Percentiles rank a stretch among this genome's conserved stretches.
Evolutionary conservation across 1,140 invertebrate genomes (phyloP).

Genomic region (Leptinotarsa texana): DNA sequence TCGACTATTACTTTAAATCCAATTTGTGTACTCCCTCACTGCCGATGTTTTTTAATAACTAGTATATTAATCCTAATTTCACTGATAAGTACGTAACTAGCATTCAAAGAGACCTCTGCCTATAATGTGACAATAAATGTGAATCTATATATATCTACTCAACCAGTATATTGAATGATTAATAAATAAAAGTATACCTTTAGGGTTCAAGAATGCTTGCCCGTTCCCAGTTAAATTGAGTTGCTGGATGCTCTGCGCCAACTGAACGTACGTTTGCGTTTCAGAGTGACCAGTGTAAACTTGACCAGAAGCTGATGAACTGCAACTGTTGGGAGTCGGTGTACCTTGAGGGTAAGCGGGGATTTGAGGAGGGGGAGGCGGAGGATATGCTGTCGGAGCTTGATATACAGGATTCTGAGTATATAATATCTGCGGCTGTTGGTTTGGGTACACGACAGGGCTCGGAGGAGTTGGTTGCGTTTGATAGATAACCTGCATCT

Average conservation of each 20-base stretch:
- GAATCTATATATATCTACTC: too few relatives aligned
- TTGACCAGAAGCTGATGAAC: conserved; percentile 16
- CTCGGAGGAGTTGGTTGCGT: conserved; percentile 29
- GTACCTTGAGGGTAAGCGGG: conserved; percentile 43
- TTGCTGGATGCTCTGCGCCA: conserved; percentile 45
- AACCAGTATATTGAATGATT: neutral
- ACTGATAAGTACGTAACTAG: too few relatives aligned
- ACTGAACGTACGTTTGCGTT: conserved; percentile 36
- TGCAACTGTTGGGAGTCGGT: conserved; percentile 45
- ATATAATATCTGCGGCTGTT: conserved; percentile 44
- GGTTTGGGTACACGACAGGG: conserved; percentile 46
- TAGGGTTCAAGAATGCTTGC: neutral
- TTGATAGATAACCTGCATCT: conserved; percentile 44
- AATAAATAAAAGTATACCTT: conserved; percentile 9
- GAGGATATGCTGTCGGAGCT: conserved; percentile 14
- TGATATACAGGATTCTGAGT: conserved; percentile 35
- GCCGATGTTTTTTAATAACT: too few relatives aligned
- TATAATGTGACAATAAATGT: too few relatives aligned
- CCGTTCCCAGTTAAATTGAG: conserved; percentile 34
- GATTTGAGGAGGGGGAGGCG: conserved; percentile 23
- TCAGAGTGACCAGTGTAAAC: conserved; percentile 7
- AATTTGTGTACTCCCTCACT: too few relatives aligned
- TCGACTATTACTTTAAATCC: too few relatives aligned
- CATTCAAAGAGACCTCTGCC: too few relatives aligned
- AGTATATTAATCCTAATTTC: too few relatives aligned